Conservation (phyloP, 1,140 invertebrate species). For the Nomia melanderi region DNA sequence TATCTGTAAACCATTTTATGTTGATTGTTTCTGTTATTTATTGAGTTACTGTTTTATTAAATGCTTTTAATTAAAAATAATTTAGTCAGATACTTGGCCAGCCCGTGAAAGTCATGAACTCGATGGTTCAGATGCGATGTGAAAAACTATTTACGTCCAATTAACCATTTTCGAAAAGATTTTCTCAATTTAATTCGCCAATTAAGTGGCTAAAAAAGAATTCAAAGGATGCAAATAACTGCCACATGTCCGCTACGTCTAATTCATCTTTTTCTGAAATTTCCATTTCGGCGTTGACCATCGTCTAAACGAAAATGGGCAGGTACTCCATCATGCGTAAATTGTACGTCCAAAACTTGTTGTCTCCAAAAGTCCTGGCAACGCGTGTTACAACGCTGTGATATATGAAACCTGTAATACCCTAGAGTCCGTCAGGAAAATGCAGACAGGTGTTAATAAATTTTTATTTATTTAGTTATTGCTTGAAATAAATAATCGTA, state of each 20-base stretch:
- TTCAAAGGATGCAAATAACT: neutral
- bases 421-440: neutral
- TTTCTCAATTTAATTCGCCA: too few species aligned
- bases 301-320: constrained; percentile 11
- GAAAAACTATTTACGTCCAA: too few species aligned
- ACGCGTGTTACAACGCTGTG: neutral
- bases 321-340: constrained; percentile 17
- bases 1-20: too few species aligned
- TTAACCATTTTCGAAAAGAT: too few species aligned
- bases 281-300: neutral
- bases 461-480: too few species aligned
- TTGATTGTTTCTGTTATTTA: too few species aligned
- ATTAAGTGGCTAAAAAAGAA: neutral
- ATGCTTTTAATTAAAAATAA: too few species aligned
- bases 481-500: too few species aligned
- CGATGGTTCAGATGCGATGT: too few species aligned
- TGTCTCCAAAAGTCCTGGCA: neutral
- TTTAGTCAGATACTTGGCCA: too few species aligned
- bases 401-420: neutral
- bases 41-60: too few species aligned
- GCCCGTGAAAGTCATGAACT: too few species aligned
- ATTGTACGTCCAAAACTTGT: constrained; percentile 10
- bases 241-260: neutral
- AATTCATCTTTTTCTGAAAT: constrained; percentile 12
- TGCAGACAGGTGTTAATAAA: neutral